Conservation (phyloP, 2,113 vertebrate species). For the Gracilinanus agilis region DNA sequence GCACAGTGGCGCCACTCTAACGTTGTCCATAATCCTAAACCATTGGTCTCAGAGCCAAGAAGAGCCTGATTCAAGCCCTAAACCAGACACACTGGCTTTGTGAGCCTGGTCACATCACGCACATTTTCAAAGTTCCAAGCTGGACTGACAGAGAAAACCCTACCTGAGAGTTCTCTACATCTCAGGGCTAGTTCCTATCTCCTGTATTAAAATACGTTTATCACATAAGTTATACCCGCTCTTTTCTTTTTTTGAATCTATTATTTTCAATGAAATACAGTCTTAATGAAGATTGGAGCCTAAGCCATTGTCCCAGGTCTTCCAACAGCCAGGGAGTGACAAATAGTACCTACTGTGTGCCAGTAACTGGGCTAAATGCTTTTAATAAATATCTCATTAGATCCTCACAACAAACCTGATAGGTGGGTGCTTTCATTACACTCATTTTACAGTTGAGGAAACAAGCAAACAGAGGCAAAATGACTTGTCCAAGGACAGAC, state of each 20-base stretch:
- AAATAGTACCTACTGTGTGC: too few relatives aligned
- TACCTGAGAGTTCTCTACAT: background rate
- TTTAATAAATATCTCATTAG: background rate
- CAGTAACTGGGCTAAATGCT: background rate
- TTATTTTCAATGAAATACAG: background rate
- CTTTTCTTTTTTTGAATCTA: background rate
- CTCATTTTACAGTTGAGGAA: background rate
- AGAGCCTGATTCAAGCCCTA: background rate
- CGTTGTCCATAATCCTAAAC: background rate
- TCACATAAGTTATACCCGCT: background rate
- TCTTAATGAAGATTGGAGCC: background rate
- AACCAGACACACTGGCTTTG: background rate
- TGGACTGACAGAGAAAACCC: background rate
- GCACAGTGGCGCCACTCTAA: background rate
- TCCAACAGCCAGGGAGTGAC: background rate
- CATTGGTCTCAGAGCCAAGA: background rate
- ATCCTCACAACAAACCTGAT: background rate
- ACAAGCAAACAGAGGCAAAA: background rate
- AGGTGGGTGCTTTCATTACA: background rate
- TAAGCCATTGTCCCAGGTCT: background rate
- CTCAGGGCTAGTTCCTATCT: background rate
- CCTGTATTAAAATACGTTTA: background rate
- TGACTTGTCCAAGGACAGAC: background rate
- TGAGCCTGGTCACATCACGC: background rate
- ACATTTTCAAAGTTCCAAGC: background rate